A percentile compares a stretch with the other conserved stretches of the same genome.
Conservation (phyloP, 2,797 vertebrate species). For the Cossypha heuglini region DNA sequence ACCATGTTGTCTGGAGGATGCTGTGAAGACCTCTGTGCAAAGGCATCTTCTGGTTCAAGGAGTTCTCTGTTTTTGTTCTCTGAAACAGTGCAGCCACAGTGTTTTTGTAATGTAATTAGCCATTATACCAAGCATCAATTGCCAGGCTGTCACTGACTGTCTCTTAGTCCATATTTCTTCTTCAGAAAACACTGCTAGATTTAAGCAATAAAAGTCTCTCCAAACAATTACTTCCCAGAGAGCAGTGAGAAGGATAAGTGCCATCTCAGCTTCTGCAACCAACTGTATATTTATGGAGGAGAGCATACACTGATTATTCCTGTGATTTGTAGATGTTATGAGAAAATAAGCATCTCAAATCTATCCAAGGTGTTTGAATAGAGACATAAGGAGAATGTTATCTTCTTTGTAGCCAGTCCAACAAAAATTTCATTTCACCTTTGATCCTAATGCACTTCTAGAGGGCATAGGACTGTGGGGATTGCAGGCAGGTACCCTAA, state of each 20-base stretch:
- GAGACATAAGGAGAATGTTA: neutral
- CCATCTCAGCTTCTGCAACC: neutral
- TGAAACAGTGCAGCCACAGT: neutral
- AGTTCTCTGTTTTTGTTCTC: neutral
- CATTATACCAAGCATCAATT: neutral
- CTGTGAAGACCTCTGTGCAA: neutral
- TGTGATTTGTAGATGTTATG: neutral
- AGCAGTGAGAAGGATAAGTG: neutral
- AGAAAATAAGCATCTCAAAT: neutral
- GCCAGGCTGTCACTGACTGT: neutral
- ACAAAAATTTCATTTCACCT: neutral
- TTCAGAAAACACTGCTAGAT: neutral
- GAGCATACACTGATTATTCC: neutral
- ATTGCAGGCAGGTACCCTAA: neutral
- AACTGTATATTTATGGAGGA: neutral
- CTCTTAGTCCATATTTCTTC: neutral
- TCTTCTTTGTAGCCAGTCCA: neutral
- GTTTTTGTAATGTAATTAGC: neutral
- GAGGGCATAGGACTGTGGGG: neutral
- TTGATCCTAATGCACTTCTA: neutral
- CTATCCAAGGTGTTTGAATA: neutral
- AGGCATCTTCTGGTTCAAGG: neutral
- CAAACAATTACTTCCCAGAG: neutral
- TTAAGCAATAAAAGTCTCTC: neutral
- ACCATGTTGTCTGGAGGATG: neutral